Percentiles rank a stretch among this genome's conserved stretches.
phyloP scores from a whole-genome alignment of 2,888 invertebrate genomes.

The Nomada fucata region DNA sequence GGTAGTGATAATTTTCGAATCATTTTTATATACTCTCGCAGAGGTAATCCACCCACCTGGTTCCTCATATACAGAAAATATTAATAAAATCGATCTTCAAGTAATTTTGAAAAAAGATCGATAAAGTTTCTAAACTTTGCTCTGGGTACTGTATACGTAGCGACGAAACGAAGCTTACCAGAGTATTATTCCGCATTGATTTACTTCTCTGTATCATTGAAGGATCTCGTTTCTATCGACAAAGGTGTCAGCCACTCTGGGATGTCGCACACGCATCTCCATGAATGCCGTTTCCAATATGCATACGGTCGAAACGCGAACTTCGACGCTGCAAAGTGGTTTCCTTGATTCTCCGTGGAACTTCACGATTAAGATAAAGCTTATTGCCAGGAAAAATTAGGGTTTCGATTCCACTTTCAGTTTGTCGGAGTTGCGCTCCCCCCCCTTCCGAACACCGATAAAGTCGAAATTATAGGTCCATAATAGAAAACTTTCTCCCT shows the following conservation, averaged over 20 bases:
- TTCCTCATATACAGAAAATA: too few relatives aligned
- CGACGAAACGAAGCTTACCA: too few relatives aligned
- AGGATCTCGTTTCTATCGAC: neutral
- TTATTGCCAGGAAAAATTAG: conserved; percentile 25
- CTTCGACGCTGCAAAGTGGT: conserved; percentile 24
- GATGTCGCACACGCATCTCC: neutral
- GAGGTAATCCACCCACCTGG: too few relatives aligned
- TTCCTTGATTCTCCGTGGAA: conserved; percentile 9
- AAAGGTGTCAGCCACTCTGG: neutral
- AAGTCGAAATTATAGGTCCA: conserved; percentile 46
- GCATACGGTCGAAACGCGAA: neutral
- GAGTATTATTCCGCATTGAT: too few relatives aligned
- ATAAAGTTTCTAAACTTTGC: too few relatives aligned
- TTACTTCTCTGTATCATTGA: too few relatives aligned
- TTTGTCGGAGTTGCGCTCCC: conserved; percentile 11
- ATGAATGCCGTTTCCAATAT: neutral
- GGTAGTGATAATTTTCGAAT: too few relatives aligned
- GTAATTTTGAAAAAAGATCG: too few relatives aligned
- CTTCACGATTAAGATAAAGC: conserved; percentile 29
- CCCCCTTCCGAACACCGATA: conserved; percentile 29
- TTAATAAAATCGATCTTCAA: too few relatives aligned
- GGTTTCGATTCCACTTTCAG: conserved; percentile 37
- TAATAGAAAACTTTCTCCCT: conserved; percentile 48
- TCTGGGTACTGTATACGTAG: too few relatives aligned
- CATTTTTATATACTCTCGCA: too few relatives aligned